These are phyloP conservation scores for Yasuhikotakia modesta DNA, from an alignment of 2,797 vertebrate genomes.

Conservation along the genomic window DNA sequence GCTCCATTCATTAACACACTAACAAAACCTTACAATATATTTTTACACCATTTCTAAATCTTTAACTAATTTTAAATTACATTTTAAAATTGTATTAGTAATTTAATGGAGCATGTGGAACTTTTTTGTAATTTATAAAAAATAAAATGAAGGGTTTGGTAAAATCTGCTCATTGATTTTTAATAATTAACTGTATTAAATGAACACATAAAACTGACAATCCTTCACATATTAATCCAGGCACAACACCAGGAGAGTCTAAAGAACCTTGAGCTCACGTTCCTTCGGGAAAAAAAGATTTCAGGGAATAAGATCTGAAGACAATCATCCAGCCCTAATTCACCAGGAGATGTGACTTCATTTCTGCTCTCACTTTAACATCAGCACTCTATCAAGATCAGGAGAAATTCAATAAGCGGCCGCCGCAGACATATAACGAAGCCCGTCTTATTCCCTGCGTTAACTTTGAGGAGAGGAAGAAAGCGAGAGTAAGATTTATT, in stretches of 20 bases:
- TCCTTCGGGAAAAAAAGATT: not conserved
- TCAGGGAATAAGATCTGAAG: conserved; percentile 42
- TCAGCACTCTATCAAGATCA: conserved; percentile 61
- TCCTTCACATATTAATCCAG: not conserved
- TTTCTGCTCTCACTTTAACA: conserved; percentile 56
- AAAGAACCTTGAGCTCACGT: conserved; percentile 10
- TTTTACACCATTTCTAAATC: no score
- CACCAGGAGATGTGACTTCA: conserved; percentile 54
- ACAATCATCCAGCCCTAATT: conserved; percentile 46
- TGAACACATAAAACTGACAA: not conserved
- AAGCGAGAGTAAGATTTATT: conserved; percentile 63
- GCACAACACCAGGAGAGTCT: conserved; percentile 5
- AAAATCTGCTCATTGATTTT: no score
- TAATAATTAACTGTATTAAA: not conserved
- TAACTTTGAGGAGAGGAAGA: conserved; percentile 52
- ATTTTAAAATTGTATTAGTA: no score
- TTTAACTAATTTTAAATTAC: no score
- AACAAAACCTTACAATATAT: no score
- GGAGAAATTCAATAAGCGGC: conserved; percentile 62
- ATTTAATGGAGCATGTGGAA: no score
- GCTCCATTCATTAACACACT: no score
- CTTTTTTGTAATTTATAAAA: no score
- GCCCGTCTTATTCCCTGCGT: conserved; percentile 51
- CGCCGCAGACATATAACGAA: conserved; percentile 52
- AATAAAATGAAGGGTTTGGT: no score